Evolutionary conservation across 2,113 vertebrate genomes (phyloP), one percentile per base, ranked within the genome.

Genomic region (Trachemys scripta): DNA sequence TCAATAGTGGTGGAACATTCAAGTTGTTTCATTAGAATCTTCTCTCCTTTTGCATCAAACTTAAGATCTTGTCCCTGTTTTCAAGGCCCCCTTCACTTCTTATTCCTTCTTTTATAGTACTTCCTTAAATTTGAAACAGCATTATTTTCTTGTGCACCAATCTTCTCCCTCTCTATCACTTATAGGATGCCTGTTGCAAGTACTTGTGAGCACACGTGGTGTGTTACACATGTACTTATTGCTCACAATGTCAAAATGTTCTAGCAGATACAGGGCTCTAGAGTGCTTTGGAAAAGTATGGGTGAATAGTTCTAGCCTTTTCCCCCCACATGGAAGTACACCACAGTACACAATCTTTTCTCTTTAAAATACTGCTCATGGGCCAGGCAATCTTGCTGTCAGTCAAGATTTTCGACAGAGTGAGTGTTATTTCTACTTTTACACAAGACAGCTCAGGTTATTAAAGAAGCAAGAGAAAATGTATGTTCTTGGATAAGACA

Each of bases 291-390:
- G 62, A 51, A 31, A 5, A 0, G 20, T 72, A 53, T 49, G 31
- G 47, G 4, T 78, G 57, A 47, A 24, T 27, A 80, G 1, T 3
- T 45, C 7, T 42, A 25, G 5, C 4, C 3, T 59, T 25, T 45
- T 62, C 29, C 25, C 75, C 75, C 81, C 1, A 47, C 0, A 53
- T 42, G 19, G 50, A 6, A 29, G n/a, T 0, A 0, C 5, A 27
- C 20, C 4, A 9, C 56, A 47, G 38, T 62, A 65, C 31, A 51
- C 38, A 22, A 85, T 3, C 29, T 22, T 4, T 0, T 2, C 57
- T 47, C 87, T 31, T 6, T 53, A 22, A 84, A 27, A 47, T 10
- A 82, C 49, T 65, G 62, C 17, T 50, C 59, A 84, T n/a, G 45
- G 17, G 79, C 10, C 72, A 88, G 16, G 47, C 29, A 80, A 80